A percentile compares a stretch with the other conserved stretches of the same genome.
These are phyloP conservation scores for Lepidochrysops patricia DNA, from an alignment of 2,888 invertebrate genomes.

Conservation along the genomic window DNA sequence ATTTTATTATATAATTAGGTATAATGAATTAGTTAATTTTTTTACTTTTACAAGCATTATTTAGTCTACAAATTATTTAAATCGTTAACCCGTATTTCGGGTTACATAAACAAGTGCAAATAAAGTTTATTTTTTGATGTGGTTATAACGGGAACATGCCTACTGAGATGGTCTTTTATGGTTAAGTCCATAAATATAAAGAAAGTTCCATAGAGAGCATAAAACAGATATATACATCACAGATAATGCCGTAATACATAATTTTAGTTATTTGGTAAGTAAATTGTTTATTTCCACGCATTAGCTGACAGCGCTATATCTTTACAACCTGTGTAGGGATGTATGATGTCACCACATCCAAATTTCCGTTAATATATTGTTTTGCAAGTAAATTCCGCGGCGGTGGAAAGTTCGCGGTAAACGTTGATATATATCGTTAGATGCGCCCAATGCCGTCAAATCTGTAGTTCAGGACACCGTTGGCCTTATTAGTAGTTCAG, in stretches of 20 bases:
- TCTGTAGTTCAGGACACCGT: no score
- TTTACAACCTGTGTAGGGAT: background rate
- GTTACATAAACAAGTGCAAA: background rate
- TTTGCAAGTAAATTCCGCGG: slow-evolving; percentile 24
- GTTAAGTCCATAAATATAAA: background rate
- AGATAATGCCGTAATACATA: no score
- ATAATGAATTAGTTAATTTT: no score
- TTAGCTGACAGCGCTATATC: background rate
- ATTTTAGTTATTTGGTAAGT: background rate
- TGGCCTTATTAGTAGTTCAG: no score
- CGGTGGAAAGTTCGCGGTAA: slow-evolving; percentile 37
- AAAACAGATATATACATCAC: background rate
- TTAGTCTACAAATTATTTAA: no score
- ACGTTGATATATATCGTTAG: no score
- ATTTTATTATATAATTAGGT: no score
- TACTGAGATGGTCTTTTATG: background rate
- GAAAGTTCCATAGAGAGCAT: background rate
- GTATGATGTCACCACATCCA: slow-evolving; percentile 13
- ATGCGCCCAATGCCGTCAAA: no score
- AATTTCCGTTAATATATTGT: slow-evolving; percentile 23
- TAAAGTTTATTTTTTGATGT: background rate
- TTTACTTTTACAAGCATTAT: no score
- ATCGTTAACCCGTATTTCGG: no score
- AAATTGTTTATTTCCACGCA: no score
- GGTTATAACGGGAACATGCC: background rate